A percentile compares a stretch with the other conserved stretches of the same genome.
phyloP scores from a whole-genome alignment of 2,113 vertebrate species.

The Galemys pyrenaicus region DNA sequence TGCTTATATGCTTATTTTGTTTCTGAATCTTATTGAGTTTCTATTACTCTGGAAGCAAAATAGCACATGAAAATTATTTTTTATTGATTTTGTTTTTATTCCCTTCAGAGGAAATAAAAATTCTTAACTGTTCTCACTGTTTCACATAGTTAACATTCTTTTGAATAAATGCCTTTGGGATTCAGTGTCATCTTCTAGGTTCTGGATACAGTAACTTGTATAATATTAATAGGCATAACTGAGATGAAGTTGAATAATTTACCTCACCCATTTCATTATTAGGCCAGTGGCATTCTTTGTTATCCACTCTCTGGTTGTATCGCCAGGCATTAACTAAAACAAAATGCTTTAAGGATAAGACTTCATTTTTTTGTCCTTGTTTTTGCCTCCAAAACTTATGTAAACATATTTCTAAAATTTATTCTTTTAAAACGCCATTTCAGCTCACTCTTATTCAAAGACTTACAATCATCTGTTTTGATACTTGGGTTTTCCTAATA shows the following conservation, averaged over 20 bases:
- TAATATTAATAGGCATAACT: slow-evolving; percentile 75
- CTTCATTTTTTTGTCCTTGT: not conserved
- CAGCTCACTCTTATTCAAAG: not conserved
- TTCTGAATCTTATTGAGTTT: not conserved
- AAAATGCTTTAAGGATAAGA: slow-evolving; percentile 64
- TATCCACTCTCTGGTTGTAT: slow-evolving; percentile 53
- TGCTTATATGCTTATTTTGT: not conserved
- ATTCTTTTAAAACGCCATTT: not conserved
- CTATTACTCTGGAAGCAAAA: slow-evolving; percentile 4
- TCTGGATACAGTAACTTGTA: slow-evolving; percentile 56
- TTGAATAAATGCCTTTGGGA: not conserved
- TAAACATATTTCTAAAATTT: not conserved
- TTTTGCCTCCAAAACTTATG: not conserved
- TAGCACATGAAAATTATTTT: not conserved
- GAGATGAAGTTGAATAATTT: slow-evolving; percentile 75
- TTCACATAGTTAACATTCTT: not conserved
- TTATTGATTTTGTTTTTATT: not conserved
- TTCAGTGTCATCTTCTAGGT: not conserved
- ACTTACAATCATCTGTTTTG: not conserved
- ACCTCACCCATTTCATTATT: slow-evolving; percentile 66
- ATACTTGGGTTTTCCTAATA: not conserved
- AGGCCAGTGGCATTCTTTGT: no score
- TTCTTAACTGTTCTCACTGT: not conserved
- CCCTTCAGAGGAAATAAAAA: not conserved
- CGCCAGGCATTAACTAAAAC: slow-evolving; percentile 64